These are phyloP conservation scores for Pantala flavescens DNA, from an alignment of 1,140 invertebrate species.

Conservation along the genomic window DNA sequence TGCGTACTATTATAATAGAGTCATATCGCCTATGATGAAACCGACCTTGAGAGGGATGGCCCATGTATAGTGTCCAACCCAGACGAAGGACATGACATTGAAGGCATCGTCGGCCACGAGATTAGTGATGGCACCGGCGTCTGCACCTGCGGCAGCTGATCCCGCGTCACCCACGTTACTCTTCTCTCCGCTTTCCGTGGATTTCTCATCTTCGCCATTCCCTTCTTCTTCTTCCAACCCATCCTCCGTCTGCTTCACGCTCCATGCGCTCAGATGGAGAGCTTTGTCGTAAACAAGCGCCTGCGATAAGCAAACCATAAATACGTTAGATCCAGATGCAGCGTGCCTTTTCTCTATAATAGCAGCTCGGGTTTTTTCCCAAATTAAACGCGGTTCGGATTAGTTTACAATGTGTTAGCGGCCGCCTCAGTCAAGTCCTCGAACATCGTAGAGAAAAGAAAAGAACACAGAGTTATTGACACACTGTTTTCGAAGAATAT, in stretches of 20 bases:
- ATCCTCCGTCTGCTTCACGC: conserved; percentile 18
- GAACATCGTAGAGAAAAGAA: no score
- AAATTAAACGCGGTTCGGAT: no score
- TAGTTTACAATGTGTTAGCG: no score
- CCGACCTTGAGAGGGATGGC: conserved; percentile 71
- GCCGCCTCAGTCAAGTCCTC: no score
- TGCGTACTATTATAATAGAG: no score
- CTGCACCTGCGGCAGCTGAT: conserved; percentile 34
- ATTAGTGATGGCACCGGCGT: conserved; percentile 63
- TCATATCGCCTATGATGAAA: no score
- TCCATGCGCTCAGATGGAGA: conserved; percentile 25
- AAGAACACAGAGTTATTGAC: no score
- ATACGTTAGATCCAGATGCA: neutral
- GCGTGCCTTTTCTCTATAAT: neutral
- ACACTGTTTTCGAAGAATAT: no score
- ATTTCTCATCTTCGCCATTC: neutral
- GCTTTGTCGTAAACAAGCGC: conserved; percentile 53
- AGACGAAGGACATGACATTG: conserved; percentile 73
- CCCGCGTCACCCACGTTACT: conserved; percentile 18
- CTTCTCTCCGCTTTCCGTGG: conserved; percentile 19
- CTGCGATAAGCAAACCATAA: conserved; percentile 34
- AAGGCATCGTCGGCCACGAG: conserved; percentile 70
- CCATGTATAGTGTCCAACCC: conserved; percentile 77
- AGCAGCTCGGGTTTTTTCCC: no score
- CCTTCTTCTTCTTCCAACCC: neutral